Conservation (phyloP, 2,797 vertebrate genomes). For the Rhyacichthys aspro region DNA sequence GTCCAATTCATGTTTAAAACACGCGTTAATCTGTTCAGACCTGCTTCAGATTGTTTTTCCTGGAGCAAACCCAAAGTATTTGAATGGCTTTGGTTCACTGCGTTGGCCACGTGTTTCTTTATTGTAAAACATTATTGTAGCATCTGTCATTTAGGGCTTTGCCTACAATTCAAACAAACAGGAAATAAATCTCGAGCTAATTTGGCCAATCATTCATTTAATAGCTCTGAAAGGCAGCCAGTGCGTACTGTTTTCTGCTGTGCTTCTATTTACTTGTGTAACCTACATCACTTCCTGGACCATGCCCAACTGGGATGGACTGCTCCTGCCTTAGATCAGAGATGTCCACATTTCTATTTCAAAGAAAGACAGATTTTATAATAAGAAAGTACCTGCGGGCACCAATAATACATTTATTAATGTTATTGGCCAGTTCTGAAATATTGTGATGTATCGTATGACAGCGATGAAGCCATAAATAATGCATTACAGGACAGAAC, state of each 20-base stretch:
- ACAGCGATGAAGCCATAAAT: no score
- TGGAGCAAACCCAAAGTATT: conserved; percentile 40
- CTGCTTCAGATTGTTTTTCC: conserved; percentile 39
- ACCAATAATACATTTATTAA: no score
- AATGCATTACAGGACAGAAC: no score
- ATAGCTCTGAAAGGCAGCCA: not conserved
- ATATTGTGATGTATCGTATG: no score
- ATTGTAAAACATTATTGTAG: conserved; percentile 1
- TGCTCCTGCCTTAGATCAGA: not conserved
- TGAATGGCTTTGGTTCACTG: conserved; percentile 32
- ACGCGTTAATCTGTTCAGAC: conserved; percentile 35
- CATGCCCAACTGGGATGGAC: not conserved
- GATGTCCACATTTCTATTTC: not conserved
- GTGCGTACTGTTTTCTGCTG: not conserved
- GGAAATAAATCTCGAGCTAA: conserved; percentile 5
- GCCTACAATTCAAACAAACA: not conserved
- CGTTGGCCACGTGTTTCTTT: not conserved
- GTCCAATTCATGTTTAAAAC: conserved; percentile 29
- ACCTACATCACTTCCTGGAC: conserved; percentile 1
- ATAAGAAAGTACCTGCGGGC: no score
- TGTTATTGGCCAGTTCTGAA: no score
- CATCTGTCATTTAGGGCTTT: not conserved
- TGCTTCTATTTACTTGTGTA: not conserved
- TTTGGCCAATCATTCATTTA: not conserved
- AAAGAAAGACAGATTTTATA: no score